Base-by-base conservation (phyloP, 2,113 vertebrate species). In the Amazona guildingii region DNA sequence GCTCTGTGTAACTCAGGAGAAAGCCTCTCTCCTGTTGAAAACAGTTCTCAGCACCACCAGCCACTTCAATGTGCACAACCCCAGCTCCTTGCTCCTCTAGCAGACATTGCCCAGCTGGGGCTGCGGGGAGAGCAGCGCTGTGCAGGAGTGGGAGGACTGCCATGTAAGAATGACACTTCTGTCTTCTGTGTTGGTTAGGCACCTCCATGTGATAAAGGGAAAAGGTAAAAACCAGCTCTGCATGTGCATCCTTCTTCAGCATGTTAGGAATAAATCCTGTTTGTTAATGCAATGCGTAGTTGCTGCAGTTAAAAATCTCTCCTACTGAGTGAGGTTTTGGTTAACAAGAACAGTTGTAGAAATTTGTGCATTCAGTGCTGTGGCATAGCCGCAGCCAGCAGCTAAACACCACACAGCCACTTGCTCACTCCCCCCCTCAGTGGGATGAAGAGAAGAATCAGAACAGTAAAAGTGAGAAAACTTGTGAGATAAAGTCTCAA, bases 31-130 rank as follows among this genome's bases (percentile, higher is more conserved):
- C 28, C 24, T 77, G 81, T 54, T 83, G 73, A 57, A 83, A 54
- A 61, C 23, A 69, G 49, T 20, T 49, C 66, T 33, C 51, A n/a
- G 51, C 13, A 13, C 70, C 68, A 63, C 24, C 16, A 44, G 51
- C 24, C 43, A 57, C 35, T 79, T 43, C 49, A 28, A 9, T 7
- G 31, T 9, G 43, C 59, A 35, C 61, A 52, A 16, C 31, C 69
- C 24, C 1, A 0, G 52, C 35, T 73, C 37, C 43, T 57, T 0
- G 0, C 37, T 54, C 27, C 33, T 14, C 17, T 9, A 10, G 46
- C 62, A 87, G 55, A 49, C 6, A 3, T 24, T 83, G 55, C n/a
- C 55, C 51, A 10, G 14, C 37, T 4, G 3, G 27, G 79, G 54
- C 49, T 27, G 44, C 7, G 31, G 8, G 10, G 12, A 49, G 24